phyloP scores from a whole-genome alignment of 2,113 vertebrate species.

The Eleginops maclovinus region DNA sequence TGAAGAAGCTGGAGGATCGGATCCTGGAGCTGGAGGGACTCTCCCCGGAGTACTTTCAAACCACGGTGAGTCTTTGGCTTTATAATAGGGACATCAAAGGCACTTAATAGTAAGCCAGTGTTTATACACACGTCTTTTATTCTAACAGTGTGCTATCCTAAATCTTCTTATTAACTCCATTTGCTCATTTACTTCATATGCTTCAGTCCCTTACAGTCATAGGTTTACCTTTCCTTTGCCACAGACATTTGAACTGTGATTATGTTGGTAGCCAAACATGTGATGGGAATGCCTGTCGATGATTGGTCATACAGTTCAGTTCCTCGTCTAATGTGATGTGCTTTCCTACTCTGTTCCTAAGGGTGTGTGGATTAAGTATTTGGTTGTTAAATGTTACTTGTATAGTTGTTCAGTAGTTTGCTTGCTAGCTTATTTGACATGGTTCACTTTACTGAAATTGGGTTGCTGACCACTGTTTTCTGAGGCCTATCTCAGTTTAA shows the following conservation, averaged over 20 bases:
- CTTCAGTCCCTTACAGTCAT: background rate
- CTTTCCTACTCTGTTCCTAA: too few relatives aligned
- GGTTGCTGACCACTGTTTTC: too few relatives aligned
- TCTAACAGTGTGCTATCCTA: background rate
- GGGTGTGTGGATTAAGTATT: too few relatives aligned
- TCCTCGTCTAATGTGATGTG: too few relatives aligned
- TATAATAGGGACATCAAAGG: conserved; percentile 3
- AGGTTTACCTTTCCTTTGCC: background rate
- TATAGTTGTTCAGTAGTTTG: too few relatives aligned
- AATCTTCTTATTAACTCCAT: background rate
- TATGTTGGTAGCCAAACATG: background rate
- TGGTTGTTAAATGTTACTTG: too few relatives aligned
- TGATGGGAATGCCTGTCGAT: too few relatives aligned
- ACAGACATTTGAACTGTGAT: background rate
- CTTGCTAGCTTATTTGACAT: too few relatives aligned
- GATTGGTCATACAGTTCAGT: too few relatives aligned
- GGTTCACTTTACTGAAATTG: too few relatives aligned
- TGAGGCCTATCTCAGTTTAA: too few relatives aligned
- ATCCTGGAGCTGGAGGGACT: conserved; percentile 98
- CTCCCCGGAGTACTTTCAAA: conserved; percentile 97
- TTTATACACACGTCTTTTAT: background rate
- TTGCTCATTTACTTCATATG: background rate
- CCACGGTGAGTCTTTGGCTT: conserved; percentile 86
- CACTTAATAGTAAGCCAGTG: background rate
- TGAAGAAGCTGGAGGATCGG: conserved; percentile 97